These are phyloP conservation scores for Monopis laevigella DNA, from an alignment of 2,888 invertebrate species.

Conservation along the genomic window DNA sequence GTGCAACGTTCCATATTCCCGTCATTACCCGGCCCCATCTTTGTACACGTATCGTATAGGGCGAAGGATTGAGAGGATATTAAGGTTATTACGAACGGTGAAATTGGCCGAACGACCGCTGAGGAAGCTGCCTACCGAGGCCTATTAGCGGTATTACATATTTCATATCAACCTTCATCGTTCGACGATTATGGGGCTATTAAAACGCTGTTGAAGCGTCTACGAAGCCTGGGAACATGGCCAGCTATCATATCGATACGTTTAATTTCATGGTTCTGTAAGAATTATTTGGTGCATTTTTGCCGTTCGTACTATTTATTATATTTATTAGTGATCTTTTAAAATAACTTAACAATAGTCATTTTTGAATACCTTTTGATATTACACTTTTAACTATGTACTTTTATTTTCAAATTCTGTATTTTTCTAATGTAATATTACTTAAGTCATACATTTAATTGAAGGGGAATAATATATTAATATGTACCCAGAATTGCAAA, in stretches of 20 bases:
- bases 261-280: slow-evolving; percentile 10
- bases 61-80: slow-evolving; percentile 56
- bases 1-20: slow-evolving; percentile 28
- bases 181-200: slow-evolving; percentile 58
- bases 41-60: slow-evolving; percentile 55
- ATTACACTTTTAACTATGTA: neutral
- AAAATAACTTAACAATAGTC: no score
- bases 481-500: no score
- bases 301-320: no score
- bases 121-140: slow-evolving; percentile 60
- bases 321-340: no score
- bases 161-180: slow-evolving; percentile 56
- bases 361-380: no score
- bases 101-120: slow-evolving; percentile 63
- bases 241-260: slow-evolving; percentile 26
- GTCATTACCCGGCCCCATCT: slow-evolving; percentile 49
- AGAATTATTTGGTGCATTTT: no score
- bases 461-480: no score
- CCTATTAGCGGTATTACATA: slow-evolving; percentile 63
- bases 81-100: slow-evolving; percentile 59
- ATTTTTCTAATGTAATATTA: no score
- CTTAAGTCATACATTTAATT: no score
- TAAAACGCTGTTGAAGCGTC: slow-evolving; percentile 53
- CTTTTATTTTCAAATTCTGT: no score
- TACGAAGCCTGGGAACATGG: slow-evolving; percentile 58